Conservation (phyloP, 1,140 invertebrate species). For the Drosophila biarmipes region DNA sequence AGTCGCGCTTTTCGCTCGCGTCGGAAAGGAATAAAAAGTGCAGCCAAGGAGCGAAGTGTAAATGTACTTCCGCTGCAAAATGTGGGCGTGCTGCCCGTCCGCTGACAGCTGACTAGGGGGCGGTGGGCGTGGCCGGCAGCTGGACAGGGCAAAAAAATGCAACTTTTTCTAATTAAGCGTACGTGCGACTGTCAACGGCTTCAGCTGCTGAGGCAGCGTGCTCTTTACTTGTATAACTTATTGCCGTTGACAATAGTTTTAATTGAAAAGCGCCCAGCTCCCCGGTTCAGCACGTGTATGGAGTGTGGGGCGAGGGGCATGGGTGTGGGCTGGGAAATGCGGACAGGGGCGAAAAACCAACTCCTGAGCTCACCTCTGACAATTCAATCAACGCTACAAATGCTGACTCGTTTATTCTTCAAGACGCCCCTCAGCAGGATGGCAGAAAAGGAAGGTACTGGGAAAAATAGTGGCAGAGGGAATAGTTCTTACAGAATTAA, state of each 20-base stretch:
- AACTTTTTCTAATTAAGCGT: constrained; percentile 82
- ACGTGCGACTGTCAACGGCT: constrained; percentile 76
- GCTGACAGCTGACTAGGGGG: constrained; percentile 52
- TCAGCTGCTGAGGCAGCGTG: constrained; percentile 54
- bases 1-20: constrained; percentile 68
- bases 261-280: constrained; percentile 65
- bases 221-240: constrained; percentile 71
- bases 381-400: constrained; percentile 80
- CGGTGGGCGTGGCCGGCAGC: constrained; percentile 27
- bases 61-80: constrained; percentile 77
- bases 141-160: constrained; percentile 44
- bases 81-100: constrained; percentile 44
- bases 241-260: constrained; percentile 81
- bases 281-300: background rate
- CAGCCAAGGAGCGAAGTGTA: constrained; percentile 67
- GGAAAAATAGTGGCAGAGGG: background rate
- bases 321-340: background rate
- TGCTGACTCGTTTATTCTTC: constrained; percentile 78
- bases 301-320: background rate
- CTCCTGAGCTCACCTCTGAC: constrained; percentile 65
- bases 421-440: constrained; percentile 30
- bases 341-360: constrained; percentile 14
- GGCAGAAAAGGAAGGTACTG: constrained; percentile 14
- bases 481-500: no score
- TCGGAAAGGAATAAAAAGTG: constrained; percentile 77